Evolutionary conservation across 2,888 invertebrate species (phyloP), one percentile per base, ranked within the genome.

Genomic region (Drosophila mettleri): DNA sequence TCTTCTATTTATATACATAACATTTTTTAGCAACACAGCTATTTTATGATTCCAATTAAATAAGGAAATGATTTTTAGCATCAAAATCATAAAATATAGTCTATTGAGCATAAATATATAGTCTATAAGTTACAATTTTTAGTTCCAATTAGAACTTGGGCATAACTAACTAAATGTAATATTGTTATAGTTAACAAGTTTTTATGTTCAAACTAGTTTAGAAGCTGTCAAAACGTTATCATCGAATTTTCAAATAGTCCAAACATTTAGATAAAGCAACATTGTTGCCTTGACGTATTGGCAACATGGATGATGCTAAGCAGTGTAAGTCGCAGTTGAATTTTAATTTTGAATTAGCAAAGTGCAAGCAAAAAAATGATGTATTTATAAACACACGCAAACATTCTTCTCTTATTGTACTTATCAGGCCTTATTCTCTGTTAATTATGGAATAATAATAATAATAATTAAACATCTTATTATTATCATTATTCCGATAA

Each of bases 51-150:
- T 41, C 8, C 6, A 43, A n/a, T 24, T n/a, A n/a, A n/a, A 43
- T 43, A 24, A 10, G 24, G 43, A 43, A 43, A 5, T 5, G 4
- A n/a, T 14, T 14, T 20, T 41, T 22, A 41, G 1, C 39, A 41
- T 2, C 18, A 12, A 38, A n/a, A n/a, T n/a, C 18, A 36, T 36
- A 36, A 18, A 36, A 36, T 18, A 18, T 2, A 36, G 36, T n/a
- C 4, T 39, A 39, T 41, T 22, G 14, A 41, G 20, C 39, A 20
- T 16, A 16, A 10, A 38, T 2, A 6, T n/a, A n/a, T 24, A 43
- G 43, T 10, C 18, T 29, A 69, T n/a, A 31, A 69, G 55, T 36
- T 18, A 27, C 10, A 31, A 20, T 22, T 18, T 9, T 62, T 48
- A 69, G 52, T 8, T 41, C 10, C n/a, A 48, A 52, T 41, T 52